Base-by-base conservation (phyloP, 1,140 invertebrate genomes). In the Cheumatopsyche charites region DNA sequence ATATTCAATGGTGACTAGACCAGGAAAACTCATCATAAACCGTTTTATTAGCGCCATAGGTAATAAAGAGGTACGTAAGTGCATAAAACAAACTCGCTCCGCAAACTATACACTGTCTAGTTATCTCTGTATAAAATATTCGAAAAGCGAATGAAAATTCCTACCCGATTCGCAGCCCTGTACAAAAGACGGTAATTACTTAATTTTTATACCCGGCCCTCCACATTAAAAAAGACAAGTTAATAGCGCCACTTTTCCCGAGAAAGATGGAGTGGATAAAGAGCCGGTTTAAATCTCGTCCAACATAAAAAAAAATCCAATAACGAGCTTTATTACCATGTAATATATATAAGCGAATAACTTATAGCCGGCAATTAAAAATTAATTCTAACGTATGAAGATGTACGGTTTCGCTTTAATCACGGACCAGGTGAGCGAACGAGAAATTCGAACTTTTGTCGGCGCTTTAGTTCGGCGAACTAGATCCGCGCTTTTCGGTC, bases 11-110 rank as follows among this genome's bases (percentile, higher is more conserved):
- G 13, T 12, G 29, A 12, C 36, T 21, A 13, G 26, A 52, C 41
- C 36, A n/a, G 62, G 42, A 47, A 63, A 47, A 47, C 43, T 47
- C 63, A 66, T 66, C 42, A 66, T 26, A 58, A 66, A 66, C 17
- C 41, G 42, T 63, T 63, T 63, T 63, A 63, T 63, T 63, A 63
- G 62, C 36, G 41, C 23, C 21, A n/a, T 21, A 58, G 55, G 55
- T 58, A 58, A 58, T 58, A 58, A 58, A 58, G 55, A 58, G 19
- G 4, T 23, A 58, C 23, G 25, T 58, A 58, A 58, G n/a, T 58
- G 55, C 55, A 58, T 58, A 58, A 58, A 58, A 58, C 55, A 26
- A 26, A 26, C 55, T 13, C 55, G 21, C 23, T 17, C 7, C 55
- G 19, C 55, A 23, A 36, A 36, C 29, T 36, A 36, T 36, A 36